phyloP scores from a whole-genome alignment of 1,140 invertebrate genomes.

The Zaprionus gabonicus region DNA sequence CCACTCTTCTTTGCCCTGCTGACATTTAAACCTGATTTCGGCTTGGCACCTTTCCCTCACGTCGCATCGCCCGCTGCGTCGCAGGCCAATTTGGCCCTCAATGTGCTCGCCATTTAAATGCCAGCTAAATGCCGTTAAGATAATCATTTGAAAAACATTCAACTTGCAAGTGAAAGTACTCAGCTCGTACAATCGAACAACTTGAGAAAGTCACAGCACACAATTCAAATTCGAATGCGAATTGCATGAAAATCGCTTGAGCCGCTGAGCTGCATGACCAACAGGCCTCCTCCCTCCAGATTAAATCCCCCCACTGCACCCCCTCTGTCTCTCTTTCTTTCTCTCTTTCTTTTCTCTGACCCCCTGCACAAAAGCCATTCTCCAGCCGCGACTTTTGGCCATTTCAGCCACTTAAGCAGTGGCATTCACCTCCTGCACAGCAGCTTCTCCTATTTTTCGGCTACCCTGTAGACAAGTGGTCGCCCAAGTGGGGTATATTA shows the following conservation, averaged over 20 bases:
- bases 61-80: constrained; percentile 2
- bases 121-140: constrained; percentile 59
- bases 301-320: background rate
- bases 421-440: constrained; percentile 67
- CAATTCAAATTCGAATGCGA: constrained; percentile 59
- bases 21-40: constrained; percentile 38
- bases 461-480: constrained; percentile 11
- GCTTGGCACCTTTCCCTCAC: constrained; percentile 43
- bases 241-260: constrained; percentile 46
- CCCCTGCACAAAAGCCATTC: constrained; percentile 34
- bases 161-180: constrained; percentile 69
- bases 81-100: constrained; percentile 24
- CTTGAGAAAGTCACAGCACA: constrained; percentile 67
- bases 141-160: constrained; percentile 64
- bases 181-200: constrained; percentile 57
- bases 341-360: constrained; percentile 24
- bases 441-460: constrained; percentile 26
- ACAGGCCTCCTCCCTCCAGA: background rate
- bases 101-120: constrained; percentile 66
- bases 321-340: background rate
- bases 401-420: constrained; percentile 70
- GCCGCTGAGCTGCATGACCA: constrained; percentile 22
- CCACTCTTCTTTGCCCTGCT: constrained; percentile 13
- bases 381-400: constrained; percentile 44
- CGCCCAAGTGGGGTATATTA: background rate